Conservation (phyloP, 2,888 invertebrate genomes). For the Hyles lineata region DNA sequence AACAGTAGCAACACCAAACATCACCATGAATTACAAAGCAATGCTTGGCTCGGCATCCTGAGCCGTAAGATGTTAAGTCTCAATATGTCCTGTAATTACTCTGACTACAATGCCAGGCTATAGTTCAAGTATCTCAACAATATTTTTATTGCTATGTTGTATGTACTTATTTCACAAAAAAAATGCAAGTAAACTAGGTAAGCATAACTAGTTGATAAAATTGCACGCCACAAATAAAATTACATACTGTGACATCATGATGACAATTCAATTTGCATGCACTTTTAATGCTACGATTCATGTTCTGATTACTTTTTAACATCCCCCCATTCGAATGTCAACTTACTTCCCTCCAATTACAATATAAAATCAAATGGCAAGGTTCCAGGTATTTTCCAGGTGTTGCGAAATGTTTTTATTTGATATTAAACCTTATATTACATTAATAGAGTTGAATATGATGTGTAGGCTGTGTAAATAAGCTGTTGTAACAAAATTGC, state of each 20-base stretch:
- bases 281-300: slow-evolving; percentile 13
- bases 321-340: neutral
- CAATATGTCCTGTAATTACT: no score
- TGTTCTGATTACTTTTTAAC: slow-evolving; percentile 2
- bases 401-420: neutral
- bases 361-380: slow-evolving; percentile 7
- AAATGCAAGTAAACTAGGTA: neutral
- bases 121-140: no score
- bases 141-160: no score
- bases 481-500: slow-evolving; percentile 56
- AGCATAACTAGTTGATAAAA: neutral
- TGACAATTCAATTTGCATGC: slow-evolving; percentile 44
- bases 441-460: neutral
- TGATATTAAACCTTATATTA: neutral
- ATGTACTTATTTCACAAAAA: no score
- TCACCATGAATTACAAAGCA: no score
- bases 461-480: neutral
- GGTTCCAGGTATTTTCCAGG: neutral
- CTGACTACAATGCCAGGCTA: no score
- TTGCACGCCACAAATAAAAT: slow-evolving; percentile 21
- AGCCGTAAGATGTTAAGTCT: no score
- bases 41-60: no score
- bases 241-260: slow-evolving; percentile 29
- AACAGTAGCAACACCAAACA: no score
- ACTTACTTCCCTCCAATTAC: neutral